Evolutionary conservation across 30 jellyfish, hydroid and myxozoan genomes (phyloP).

Genomic region (Haliclystus octoradiatus): DNA sequence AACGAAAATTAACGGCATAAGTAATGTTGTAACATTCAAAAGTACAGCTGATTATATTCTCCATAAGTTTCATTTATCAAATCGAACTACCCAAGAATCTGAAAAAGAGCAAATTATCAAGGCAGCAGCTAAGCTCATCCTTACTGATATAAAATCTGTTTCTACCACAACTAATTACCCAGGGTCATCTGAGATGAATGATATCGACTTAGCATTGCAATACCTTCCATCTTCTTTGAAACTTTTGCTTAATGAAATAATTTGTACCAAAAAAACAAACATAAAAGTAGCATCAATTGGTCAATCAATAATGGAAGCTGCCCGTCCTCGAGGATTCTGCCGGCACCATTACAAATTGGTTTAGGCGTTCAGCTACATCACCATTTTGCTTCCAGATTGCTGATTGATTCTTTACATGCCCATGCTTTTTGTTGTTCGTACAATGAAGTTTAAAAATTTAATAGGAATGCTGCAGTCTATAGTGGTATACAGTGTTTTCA

Average conservation of each 20-base stretch:
- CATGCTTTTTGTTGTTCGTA: constrained; percentile 9
- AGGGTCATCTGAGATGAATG: constrained; percentile 5
- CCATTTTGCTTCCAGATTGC: constrained; percentile 9
- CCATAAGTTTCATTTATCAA: constrained; percentile 5
- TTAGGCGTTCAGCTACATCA: constrained; percentile 16
- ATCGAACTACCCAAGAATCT: not conserved
- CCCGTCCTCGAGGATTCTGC: constrained; percentile 16
- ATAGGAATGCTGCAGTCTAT: too few species aligned
- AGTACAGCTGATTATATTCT: constrained; percentile 5
- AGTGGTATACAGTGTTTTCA: too few species aligned
- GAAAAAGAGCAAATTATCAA: constrained; percentile 6
- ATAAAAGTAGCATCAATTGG: constrained; percentile 9
- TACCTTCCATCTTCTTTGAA: constrained; percentile 3
- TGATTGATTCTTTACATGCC: constrained; percentile 9
- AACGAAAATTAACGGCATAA: constrained; percentile 11
- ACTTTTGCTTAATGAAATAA: constrained; percentile 2
- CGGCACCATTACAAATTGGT: constrained; percentile 21
- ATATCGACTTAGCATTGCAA: not conserved
- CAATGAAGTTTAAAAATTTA: constrained; percentile 8
- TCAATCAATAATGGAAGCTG: constrained; percentile 17
- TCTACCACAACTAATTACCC: constrained; percentile 1
- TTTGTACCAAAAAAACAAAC: constrained; percentile 1
- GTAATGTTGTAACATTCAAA: constrained; percentile 9
- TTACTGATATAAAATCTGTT: constrained; percentile 4
- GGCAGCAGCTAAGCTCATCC: constrained; percentile 7